A percentile compares a stretch with the other conserved stretches of the same genome.
Evolutionary conservation across 1,140 invertebrate genomes (phyloP).

Genomic region (Scaptomyza graminum): DNA sequence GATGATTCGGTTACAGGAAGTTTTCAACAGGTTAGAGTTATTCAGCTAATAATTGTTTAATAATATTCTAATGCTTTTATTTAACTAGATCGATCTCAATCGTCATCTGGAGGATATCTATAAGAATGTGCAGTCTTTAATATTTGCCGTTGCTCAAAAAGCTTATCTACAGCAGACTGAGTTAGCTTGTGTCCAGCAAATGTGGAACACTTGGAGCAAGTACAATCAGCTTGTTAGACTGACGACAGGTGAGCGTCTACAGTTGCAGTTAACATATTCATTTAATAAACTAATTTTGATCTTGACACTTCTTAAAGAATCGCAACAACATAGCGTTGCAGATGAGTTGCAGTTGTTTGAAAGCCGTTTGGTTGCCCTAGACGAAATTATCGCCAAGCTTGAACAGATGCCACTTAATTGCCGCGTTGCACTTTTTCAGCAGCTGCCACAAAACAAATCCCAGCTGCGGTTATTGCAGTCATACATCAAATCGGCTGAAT

Average conservation of each 20-base stretch:
- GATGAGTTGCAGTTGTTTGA: constrained; percentile 66
- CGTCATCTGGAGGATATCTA: constrained; percentile 88
- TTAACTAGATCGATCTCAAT: constrained; percentile 89
- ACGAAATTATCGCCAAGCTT: constrained; percentile 47
- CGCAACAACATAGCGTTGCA: constrained; percentile 50
- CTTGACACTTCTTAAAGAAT: constrained; percentile 28
- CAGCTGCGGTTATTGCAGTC: constrained; percentile 46
- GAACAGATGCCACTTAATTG: constrained; percentile 43
- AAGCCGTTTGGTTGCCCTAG: constrained; percentile 50
- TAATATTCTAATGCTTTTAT: constrained; percentile 25
- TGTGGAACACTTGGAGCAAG: constrained; percentile 70
- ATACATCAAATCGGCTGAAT: constrained; percentile 84
- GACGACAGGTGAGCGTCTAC: constrained; percentile 51
- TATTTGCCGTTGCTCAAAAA: constrained; percentile 78
- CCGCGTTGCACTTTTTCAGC: constrained; percentile 26
- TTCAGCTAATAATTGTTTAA: neutral
- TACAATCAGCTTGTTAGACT: constrained; percentile 57
- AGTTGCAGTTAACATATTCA: neutral
- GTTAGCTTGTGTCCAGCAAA: constrained; percentile 35
- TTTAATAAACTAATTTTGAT: neutral
- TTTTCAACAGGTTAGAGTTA: constrained; percentile 72
- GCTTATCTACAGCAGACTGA: constrained; percentile 56
- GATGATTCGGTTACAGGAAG: constrained; percentile 83
- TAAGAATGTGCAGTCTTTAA: constrained; percentile 81
- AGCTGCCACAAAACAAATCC: constrained; percentile 38